These are phyloP conservation scores for Zaprionus nigranus DNA, from an alignment of 1,140 invertebrate genomes.

Conservation along the genomic window DNA sequence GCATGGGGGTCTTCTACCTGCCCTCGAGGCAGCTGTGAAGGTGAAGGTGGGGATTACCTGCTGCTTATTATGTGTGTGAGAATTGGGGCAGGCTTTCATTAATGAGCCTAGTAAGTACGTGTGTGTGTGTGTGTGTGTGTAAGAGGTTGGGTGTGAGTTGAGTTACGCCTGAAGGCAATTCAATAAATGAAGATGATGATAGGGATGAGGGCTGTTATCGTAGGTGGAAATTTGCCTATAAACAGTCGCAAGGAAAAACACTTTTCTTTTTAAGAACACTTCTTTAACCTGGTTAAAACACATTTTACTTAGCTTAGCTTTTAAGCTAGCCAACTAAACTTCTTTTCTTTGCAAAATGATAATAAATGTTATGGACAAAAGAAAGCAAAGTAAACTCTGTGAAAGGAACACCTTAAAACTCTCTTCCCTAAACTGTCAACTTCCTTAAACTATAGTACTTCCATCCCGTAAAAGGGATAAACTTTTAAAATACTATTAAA, in stretches of 20 bases:
- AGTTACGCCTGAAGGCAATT: not conserved
- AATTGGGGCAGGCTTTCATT: slow-evolving; percentile 1
- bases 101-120: slow-evolving; percentile 21
- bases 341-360: too few relatives aligned
- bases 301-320: not conserved
- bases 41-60: not conserved
- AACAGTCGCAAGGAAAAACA: not conserved
- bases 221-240: not conserved
- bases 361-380: too few relatives aligned
- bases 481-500: too few relatives aligned
- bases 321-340: not conserved
- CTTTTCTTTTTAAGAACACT: not conserved
- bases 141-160: not conserved
- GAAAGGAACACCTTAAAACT: too few relatives aligned
- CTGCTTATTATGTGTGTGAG: not conserved
- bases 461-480: too few relatives aligned
- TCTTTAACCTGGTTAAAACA: not conserved
- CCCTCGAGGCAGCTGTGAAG: not conserved
- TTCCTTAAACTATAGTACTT: too few relatives aligned
- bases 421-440: too few relatives aligned
- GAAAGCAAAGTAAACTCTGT: too few relatives aligned
- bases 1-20: not conserved
- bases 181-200: not conserved
- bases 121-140: not conserved
- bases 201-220: not conserved